Evolutionary conservation across 2,113 vertebrate species (phyloP), one percentile per base, ranked within the genome.

Genomic region (Emydocephalus ijimae): DNA sequence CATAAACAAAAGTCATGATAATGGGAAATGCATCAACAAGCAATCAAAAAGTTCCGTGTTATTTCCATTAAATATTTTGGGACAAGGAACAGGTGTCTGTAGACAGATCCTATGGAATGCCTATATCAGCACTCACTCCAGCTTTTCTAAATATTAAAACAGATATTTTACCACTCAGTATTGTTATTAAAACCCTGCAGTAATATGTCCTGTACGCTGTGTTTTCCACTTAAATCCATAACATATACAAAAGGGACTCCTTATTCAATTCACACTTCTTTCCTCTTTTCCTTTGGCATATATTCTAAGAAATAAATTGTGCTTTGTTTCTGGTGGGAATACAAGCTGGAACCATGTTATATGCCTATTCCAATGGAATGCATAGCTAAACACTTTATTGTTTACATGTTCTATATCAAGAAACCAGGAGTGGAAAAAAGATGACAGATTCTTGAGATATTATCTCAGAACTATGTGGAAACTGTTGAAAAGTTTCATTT

Each of bases 291-390:
- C 74, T 90, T 90, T 90, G 92, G 92, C 88, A 92, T 23, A 74
- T 85, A 55, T 59, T 86, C 88, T 85, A 89, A 92, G 69, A 92
- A 90, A 90, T 43, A 61, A 89, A 89, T 7, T 55, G 48, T n/a
- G 43, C n/a, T 86, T 61, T 61, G 69, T 34, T 89, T 55, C 45
- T 39, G 21, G 48, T 23, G 69, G 69, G 87, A 91, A 91, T 89
- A 91, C 10, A 89, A 86, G n/a, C 85, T 91, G 90, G 56, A 91
- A 56, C 74, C 15, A 21, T 43, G 86, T 59, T 52, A 34, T 86
- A 52, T 93, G 74, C 57, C 48, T 89, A 45, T 93, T 93, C 54
- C n/a, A 86, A 89, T 91, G 55, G 64, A 91, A 54, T 52, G 74
- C 85, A 89, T n/a, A 86, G 93, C 24, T 88, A 64, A 93, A 86